These are phyloP conservation scores for Oryzias javanicus DNA, from an alignment of 2,113 vertebrate genomes.

Conservation along the genomic window DNA sequence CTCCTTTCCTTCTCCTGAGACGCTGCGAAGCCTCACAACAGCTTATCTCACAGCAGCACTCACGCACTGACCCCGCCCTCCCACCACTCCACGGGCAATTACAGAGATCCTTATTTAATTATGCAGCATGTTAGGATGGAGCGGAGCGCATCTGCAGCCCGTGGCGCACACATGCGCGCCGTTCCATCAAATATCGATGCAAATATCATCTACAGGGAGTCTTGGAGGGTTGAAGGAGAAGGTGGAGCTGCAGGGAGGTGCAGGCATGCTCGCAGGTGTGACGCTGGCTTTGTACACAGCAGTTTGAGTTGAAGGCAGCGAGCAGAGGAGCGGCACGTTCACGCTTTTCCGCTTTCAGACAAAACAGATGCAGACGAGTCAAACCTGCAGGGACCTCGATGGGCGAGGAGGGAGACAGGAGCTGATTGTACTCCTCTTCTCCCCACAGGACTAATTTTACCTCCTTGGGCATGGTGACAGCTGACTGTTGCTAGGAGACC, in stretches of 20 bases:
- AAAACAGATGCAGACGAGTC: too few species aligned
- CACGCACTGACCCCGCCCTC: conserved; percentile 14
- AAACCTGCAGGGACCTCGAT: too few species aligned
- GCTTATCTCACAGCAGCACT: conserved; percentile 2
- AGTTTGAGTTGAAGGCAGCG: too few species aligned
- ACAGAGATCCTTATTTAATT: conserved; percentile 65
- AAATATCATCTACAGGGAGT: too few species aligned
- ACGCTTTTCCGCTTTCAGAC: too few species aligned
- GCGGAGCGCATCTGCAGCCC: conserved; percentile 40
- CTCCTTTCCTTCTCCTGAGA: not conserved
- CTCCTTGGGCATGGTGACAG: conserved; percentile 65
- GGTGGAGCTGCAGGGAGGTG: too few species aligned
- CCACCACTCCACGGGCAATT: conserved; percentile 61
- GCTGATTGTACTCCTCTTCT: conserved; percentile 31
- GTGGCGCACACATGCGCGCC: not conserved
- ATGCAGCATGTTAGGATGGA: conserved; percentile 48
- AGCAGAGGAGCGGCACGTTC: too few species aligned
- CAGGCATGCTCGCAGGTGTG: too few species aligned
- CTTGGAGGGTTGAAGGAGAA: too few species aligned
- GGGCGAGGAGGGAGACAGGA: conserved; percentile 16
- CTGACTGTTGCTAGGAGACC: conserved; percentile 81
- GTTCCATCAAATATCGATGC: too few species aligned
- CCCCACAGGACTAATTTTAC: conserved; percentile 67
- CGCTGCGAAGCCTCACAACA: too few species aligned
- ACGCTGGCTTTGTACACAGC: too few species aligned